Evolutionary conservation across 2,113 vertebrate species (phyloP).

Genomic region (Scomber scombrus): DNA sequence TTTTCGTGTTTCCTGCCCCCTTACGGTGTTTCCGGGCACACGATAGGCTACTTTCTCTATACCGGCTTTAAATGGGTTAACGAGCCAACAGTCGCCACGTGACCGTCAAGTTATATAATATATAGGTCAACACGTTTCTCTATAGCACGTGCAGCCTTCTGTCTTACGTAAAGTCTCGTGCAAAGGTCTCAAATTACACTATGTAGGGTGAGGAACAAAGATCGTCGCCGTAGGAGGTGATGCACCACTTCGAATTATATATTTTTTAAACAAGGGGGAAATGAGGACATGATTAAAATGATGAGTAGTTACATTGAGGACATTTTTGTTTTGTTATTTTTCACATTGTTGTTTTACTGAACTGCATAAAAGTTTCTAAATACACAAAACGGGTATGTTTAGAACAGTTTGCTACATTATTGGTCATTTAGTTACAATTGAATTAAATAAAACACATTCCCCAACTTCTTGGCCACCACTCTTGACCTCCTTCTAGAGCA

Average conservation of each 20-base stretch:
- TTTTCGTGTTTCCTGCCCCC: slow-evolving; percentile 7
- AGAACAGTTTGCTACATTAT: too few relatives aligned
- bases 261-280: neutral
- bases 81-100: slow-evolving; percentile 63
- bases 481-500: too few relatives aligned
- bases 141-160: slow-evolving; percentile 76
- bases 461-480: too few relatives aligned
- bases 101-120: slow-evolving; percentile 78
- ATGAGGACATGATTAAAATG: neutral
- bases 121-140: slow-evolving; percentile 83
- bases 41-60: slow-evolving; percentile 51
- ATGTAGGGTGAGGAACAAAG: slow-evolving; percentile 75
- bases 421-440: too few relatives aligned
- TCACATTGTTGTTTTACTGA: too few relatives aligned
- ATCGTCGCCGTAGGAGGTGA: neutral
- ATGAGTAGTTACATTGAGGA: neutral
- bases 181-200: slow-evolving; percentile 75
- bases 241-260: neutral
- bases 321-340: neutral
- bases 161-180: slow-evolving; percentile 82
- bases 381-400: too few relatives aligned
- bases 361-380: too few relatives aligned
- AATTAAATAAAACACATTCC: too few relatives aligned
- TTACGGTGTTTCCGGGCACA: slow-evolving; percentile 37
- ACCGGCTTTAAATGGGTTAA: slow-evolving; percentile 69